phyloP scores from a whole-genome alignment of 1,140 invertebrate species.

The Nasonia giraulti region DNA sequence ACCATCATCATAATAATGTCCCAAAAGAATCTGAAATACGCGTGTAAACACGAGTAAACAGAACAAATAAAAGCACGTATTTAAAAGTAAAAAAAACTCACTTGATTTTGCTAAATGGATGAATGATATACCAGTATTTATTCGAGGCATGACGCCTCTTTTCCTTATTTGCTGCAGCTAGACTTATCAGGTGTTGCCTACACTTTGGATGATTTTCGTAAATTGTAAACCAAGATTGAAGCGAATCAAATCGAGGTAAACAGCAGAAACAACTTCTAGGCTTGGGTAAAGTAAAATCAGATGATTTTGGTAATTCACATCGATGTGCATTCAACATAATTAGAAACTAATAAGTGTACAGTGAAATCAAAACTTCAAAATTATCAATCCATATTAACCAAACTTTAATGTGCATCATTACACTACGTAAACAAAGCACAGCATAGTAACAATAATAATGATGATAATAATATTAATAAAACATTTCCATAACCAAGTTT shows the following conservation, averaged over 20 bases:
- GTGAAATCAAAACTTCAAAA: not conserved
- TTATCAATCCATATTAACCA: not conserved
- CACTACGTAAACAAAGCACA: too few species aligned
- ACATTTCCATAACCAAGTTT: too few species aligned
- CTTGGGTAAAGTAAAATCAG: constrained; percentile 21
- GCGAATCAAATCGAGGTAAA: not conserved
- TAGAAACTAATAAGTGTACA: not conserved
- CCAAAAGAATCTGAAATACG: constrained; percentile 64
- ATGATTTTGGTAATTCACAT: constrained; percentile 54
- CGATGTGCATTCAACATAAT: constrained; percentile 48
- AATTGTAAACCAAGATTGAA: constrained; percentile 50
- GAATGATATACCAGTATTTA: constrained; percentile 65
- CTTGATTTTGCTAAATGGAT: constrained; percentile 67
- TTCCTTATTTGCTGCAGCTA: constrained; percentile 60
- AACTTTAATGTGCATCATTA: not conserved
- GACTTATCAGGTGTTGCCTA: constrained; percentile 58
- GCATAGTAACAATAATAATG: too few species aligned
- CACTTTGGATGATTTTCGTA: constrained; percentile 59
- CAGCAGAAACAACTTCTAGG: not conserved
- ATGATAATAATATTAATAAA: too few species aligned
- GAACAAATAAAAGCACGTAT: not conserved
- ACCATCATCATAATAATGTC: constrained; percentile 63
- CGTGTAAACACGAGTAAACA: not conserved
- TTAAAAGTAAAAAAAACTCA: constrained; percentile 38
- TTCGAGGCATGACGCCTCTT: constrained; percentile 56